Percentiles rank a stretch among this genome's conserved stretches.
Evolutionary conservation across 2,888 invertebrate species (phyloP).

Genomic region (Dasysyrphus tricinctus): DNA sequence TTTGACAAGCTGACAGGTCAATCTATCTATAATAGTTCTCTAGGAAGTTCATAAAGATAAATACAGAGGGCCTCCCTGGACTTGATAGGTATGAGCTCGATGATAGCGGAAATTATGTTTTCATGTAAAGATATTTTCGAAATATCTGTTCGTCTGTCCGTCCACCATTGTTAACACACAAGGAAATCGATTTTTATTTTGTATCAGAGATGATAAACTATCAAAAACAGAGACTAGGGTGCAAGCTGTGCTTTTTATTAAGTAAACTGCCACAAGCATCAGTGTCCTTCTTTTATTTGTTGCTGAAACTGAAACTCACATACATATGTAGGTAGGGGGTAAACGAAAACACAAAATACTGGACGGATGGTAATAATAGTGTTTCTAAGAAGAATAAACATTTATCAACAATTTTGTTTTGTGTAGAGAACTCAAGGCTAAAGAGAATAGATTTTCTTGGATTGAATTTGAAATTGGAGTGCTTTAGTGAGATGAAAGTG

Average conservation of each 20-base stretch:
- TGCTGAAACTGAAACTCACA: neutral
- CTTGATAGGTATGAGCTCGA: neutral
- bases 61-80: neutral
- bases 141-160: neutral
- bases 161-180: neutral
- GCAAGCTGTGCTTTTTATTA: constrained; percentile 18
- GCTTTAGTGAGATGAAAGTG: constrained; percentile 18
- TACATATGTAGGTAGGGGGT: neutral
- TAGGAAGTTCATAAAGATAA: neutral
- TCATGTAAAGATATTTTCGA: neutral
- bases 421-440: neutral
- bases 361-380: neutral
- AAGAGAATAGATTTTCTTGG: neutral
- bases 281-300: constrained; percentile 4
- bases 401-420: constrained; percentile 5
- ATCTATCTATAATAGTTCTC: neutral
- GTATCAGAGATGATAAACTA: constrained; percentile 9
- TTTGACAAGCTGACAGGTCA: constrained; percentile 25
- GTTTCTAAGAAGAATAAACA: constrained; percentile 18
- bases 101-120: constrained; percentile 25
- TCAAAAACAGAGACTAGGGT: neutral
- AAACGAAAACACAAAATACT: neutral
- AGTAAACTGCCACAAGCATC: constrained; percentile 22
- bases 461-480: constrained; percentile 36
- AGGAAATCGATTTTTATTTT: constrained; percentile 26